Percentiles rank a stretch among this genome's conserved stretches.
These are phyloP conservation scores for Nebria ingens DNA, from an alignment of 1,140 invertebrate genomes.

Conservation along the genomic window DNA sequence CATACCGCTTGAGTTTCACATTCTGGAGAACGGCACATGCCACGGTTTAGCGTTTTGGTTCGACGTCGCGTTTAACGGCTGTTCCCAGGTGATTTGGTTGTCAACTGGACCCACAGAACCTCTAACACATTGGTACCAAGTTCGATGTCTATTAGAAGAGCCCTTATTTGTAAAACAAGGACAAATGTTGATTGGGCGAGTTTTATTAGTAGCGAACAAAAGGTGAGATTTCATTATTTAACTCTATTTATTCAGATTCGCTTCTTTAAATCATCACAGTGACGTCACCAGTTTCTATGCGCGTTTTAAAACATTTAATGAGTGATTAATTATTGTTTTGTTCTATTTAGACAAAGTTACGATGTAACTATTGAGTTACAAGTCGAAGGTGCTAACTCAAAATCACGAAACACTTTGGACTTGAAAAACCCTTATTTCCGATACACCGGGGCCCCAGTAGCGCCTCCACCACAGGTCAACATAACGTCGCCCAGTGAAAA, in stretches of 20 bases:
- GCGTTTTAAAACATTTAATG: no score
- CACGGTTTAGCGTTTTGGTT: conserved; percentile 99
- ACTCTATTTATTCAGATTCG: conserved; percentile 12
- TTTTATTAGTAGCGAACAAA: conserved; percentile 86
- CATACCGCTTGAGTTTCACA: conserved; percentile 89
- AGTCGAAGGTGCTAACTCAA: conserved; percentile 76
- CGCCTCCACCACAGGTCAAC: conserved; percentile 80
- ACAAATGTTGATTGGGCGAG: conserved; percentile 78
- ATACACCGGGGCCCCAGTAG: conserved; percentile 78
- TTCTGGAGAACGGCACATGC: conserved; percentile 86
- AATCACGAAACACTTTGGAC: conserved; percentile 85
- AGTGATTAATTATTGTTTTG: no score
- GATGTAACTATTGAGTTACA: conserved; percentile 95
- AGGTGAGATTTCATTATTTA: conserved; percentile 45
- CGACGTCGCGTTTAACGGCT: conserved; percentile 96
- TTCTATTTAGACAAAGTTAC: conserved; percentile 97
- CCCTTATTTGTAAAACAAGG: conserved; percentile 93
- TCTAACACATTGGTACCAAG: conserved; percentile 99
- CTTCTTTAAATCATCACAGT: no score
- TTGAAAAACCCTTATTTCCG: conserved; percentile 98
- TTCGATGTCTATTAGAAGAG: conserved; percentile 86
- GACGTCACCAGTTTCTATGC: no score
- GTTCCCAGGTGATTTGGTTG: conserved; percentile 84
- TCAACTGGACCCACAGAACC: conserved; percentile 98
- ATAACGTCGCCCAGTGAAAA: conserved; percentile 83